Percentiles rank a stretch among this genome's conserved stretches.
These are phyloP conservation scores for Platysternon megacephalum DNA, from an alignment of 2,113 vertebrate genomes.

Conservation along the genomic window DNA sequence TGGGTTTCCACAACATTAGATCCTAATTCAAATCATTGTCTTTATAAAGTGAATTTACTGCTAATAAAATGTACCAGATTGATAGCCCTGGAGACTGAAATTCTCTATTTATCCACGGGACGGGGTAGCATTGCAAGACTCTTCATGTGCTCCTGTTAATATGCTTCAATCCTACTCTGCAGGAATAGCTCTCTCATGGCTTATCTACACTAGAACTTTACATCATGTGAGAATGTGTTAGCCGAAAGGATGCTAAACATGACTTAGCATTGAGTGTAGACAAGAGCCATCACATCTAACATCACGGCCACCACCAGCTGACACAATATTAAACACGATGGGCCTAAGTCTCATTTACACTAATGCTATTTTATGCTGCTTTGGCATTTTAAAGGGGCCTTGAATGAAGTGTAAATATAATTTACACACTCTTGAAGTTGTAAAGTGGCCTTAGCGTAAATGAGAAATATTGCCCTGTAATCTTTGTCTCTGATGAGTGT, in stretches of 20 bases:
- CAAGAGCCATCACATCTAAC: background rate
- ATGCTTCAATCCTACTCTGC: background rate
- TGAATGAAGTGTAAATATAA: background rate
- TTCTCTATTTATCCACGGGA: background rate
- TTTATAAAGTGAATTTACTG: background rate
- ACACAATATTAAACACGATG: fast-evolving
- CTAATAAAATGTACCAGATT: background rate
- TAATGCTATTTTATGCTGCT: background rate
- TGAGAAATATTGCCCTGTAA: background rate
- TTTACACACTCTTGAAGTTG: background rate
- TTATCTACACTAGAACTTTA: background rate
- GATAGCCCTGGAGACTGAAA: background rate
- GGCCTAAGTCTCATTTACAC: background rate
- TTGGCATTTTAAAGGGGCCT: background rate
- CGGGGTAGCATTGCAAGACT: background rate
- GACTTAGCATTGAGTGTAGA: background rate
- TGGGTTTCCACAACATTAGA: background rate
- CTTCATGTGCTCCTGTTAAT: background rate
- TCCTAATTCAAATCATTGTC: background rate
- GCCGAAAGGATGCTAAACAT: background rate
- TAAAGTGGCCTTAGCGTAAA: background rate
- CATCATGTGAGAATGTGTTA: background rate
- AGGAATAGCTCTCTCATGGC: background rate
- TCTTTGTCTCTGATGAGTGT: background rate
- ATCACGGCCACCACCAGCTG: background rate